Evolutionary conservation across 2,888 invertebrate genomes (phyloP).

Genomic region (Hypena proboscidalis): DNA sequence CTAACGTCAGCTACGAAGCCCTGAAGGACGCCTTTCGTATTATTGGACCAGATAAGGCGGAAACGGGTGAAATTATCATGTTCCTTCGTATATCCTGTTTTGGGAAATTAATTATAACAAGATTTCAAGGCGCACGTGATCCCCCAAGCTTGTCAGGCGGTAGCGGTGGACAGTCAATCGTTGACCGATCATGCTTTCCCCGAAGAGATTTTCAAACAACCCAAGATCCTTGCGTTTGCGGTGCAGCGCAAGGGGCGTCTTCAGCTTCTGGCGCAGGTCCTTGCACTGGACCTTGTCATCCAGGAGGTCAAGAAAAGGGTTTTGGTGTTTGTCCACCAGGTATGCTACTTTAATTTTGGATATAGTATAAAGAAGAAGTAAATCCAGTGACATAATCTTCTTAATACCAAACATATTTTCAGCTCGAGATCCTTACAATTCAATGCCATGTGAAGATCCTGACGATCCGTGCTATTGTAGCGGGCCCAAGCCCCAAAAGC

Average conservation of each 20-base stretch:
- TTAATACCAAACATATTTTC: slow-evolving; percentile 21
- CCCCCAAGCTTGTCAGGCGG: slow-evolving; percentile 54
- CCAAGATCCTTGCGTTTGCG: slow-evolving; percentile 72
- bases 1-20: slow-evolving; percentile 81
- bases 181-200: slow-evolving; percentile 72
- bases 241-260: slow-evolving; percentile 54
- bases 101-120: slow-evolving; percentile 87
- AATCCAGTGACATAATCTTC: neutral
- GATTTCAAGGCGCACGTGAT: slow-evolving; percentile 83
- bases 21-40: slow-evolving; percentile 87
- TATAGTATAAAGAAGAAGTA: neutral
- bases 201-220: slow-evolving; percentile 59
- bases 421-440: slow-evolving; percentile 64
- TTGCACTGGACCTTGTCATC: slow-evolving; percentile 38
- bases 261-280: slow-evolving; percentile 31
- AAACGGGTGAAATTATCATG: slow-evolving; percentile 85
- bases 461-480: slow-evolving; percentile 75
- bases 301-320: slow-evolving; percentile 32
- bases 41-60: slow-evolving; percentile 72
- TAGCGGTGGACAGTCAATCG: slow-evolving; percentile 47
- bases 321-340: slow-evolving; percentile 60
- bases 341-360: slow-evolving; percentile 33
- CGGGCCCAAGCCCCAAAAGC: slow-evolving; percentile 60
- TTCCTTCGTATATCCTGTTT: slow-evolving; percentile 88
- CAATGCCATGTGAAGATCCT: slow-evolving; percentile 69